phyloP scores from a whole-genome alignment of 2,888 invertebrate species.

The Orthosia cruda region DNA sequence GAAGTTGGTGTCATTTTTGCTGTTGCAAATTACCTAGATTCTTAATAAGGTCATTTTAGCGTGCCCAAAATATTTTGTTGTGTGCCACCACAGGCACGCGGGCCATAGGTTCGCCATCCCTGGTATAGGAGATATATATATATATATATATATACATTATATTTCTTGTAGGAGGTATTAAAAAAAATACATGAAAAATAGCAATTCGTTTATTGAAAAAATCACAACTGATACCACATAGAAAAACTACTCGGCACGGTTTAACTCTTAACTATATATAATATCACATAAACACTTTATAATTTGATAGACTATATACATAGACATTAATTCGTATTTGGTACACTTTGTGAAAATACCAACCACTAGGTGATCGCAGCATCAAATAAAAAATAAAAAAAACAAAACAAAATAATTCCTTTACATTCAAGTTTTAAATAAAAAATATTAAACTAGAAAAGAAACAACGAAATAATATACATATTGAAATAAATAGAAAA shows the following conservation, averaged over 20 bases:
- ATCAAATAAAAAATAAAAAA: slow-evolving; percentile 75
- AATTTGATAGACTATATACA: slow-evolving; percentile 90
- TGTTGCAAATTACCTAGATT: no score
- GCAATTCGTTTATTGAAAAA: slow-evolving; percentile 90
- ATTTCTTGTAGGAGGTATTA: no score
- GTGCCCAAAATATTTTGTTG: no score
- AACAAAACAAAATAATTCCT: slow-evolving; percentile 71
- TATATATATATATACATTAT: no score
- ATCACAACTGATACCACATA: slow-evolving; percentile 92
- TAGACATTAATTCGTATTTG: slow-evolving; percentile 83
- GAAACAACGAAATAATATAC: slow-evolving; percentile 62
- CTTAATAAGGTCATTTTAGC: no score
- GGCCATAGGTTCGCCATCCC: no score
- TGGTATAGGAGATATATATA: no score
- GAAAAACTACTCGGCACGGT: slow-evolving; percentile 92
- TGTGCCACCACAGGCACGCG: no score
- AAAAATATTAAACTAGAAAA: slow-evolving; percentile 67
- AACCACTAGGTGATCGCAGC: slow-evolving; percentile 79
- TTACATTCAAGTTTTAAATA: slow-evolving; percentile 62
- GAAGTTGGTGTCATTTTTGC: no score
- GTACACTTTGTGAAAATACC: slow-evolving; percentile 83
- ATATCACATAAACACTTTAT: slow-evolving; percentile 91
- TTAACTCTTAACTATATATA: slow-evolving; percentile 91
- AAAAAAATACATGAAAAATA: slow-evolving; percentile 76
- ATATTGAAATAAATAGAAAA: slow-evolving; percentile 57